Evolutionary conservation across 2,888 invertebrate species (phyloP), one percentile per base, ranked within the genome.

Genomic region (Dysmachus trigonus): DNA sequence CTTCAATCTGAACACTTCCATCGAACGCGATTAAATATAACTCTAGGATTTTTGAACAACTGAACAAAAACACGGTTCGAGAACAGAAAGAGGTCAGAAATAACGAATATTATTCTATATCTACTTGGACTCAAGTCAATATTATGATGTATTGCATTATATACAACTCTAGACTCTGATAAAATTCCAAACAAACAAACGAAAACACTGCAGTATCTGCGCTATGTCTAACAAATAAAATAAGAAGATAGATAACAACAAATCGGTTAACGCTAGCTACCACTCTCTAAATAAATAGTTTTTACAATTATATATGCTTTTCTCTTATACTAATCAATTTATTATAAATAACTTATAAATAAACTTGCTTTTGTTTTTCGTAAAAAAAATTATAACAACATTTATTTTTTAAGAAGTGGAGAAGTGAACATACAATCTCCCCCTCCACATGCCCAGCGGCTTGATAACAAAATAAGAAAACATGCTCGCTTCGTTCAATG

Each of bases 371-470:
- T 62, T 62, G 13, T 62, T 51, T 27, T 73, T 27, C 38, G 47
- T 47, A 77, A 76, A 76, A n/a, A 77, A 77, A 77, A 77, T 77
- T 77, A 77, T 77, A 77, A 77, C 77, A 76, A 76, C 76, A 10
- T 47, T 38, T 76, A 35, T 31, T 30, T 74, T 30, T 5, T 30
- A 13, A 13, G 15, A 41, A 35, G 53, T 22, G 18, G 62, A 22
- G 62, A 51, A 15, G 6, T 18, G 10, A 3, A 62, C 41, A 62
- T 22, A 47, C n/a, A 15, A 5, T 47, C 22, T 22, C 10, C 10
- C 27, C 1, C 62, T 62, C 62, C 22, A 62, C 10, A 2, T 27
- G 62, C 22, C 62, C 62, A 62, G 27, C 27, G 62, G 62, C 62
- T 18, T 62, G 8, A 62, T 62, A 62, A 62, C 62, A 73, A 73